These are phyloP conservation scores for Physella acuta DNA, from an alignment of 1,140 invertebrate species.

Conservation along the genomic window DNA sequence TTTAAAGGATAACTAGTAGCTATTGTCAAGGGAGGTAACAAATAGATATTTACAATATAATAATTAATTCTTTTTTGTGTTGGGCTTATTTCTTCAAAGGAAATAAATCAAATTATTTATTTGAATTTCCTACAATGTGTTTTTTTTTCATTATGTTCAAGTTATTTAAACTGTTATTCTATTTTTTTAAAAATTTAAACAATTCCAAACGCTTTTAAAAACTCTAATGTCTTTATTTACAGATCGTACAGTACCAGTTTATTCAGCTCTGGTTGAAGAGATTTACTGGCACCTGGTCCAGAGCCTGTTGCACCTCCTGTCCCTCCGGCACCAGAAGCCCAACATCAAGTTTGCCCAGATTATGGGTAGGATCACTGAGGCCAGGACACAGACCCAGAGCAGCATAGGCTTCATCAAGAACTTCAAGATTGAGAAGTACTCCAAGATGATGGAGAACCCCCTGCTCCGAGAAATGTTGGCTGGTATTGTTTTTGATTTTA, in stretches of 20 bases:
- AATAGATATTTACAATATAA: no score
- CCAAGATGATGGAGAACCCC: slow-evolving; percentile 1
- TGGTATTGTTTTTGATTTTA: slow-evolving; percentile 14
- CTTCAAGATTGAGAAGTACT: slow-evolving; percentile 16
- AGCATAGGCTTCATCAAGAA: neutral
- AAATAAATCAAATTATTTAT: no score
- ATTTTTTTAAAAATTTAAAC: no score
- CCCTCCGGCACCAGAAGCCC: neutral
- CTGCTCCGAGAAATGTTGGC: slow-evolving; percentile 13
- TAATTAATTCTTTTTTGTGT: no score
- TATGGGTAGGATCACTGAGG: neutral
- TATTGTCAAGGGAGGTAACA: no score
- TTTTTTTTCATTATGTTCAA: no score
- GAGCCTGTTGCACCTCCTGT: slow-evolving; percentile 5
- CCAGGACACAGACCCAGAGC: neutral
- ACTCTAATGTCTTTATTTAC: neutral
- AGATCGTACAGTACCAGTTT: neutral
- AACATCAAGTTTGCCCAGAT: slow-evolving; percentile 1
- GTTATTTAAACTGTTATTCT: no score
- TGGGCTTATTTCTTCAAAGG: no score
- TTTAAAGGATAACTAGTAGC: no score
- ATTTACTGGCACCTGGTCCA: slow-evolving; percentile 13
- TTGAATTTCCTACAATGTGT: no score
- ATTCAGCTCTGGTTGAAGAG: neutral
- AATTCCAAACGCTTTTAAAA: no score